Base-by-base conservation (phyloP, 2,888 invertebrate species). In the Clanis bilineata region DNA sequence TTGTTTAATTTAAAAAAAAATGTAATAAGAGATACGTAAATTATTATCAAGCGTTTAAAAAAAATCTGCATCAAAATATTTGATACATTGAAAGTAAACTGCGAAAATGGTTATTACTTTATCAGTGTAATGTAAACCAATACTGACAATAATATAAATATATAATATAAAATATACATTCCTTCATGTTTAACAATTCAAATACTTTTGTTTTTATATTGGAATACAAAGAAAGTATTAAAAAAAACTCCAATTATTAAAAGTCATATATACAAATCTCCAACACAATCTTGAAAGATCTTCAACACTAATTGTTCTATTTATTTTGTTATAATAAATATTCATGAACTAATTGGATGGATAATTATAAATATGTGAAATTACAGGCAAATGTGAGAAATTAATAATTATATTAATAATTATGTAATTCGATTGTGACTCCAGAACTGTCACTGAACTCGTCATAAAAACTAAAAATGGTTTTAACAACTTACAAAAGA, bases 401-500 rank as follows among this genome's bases (percentile, higher is more conserved):
- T 66, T 67, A 64, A 69, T 71, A 67, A 51, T 51, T 62, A 70
- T 62, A n/a, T n/a, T n/a, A n/a, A n/a, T n/a, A 67, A 72, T 75
- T 18, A 71, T 72, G 72, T 73, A 80, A 79, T 83, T 85, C 79
- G 79, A 84, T 81, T 83, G 86, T 83, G 86, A 88, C 87, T 71
- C 72, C 73, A 71, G 82, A 79, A 77, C 76, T 74, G 87, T 83
- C 88, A 87, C 88, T 85, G 85, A 84, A 87, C 83, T 84, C 81
- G 87, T 88, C 88, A 88, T 88, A 84, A 78, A 74, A 88, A 85
- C 86, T 86, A 88, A 88, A 83, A 83, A 83, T 85, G 87, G 86
- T 89, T 88, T 82, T 77, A 86, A 90, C 86, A 86, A 88, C 89
- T 90, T 90, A 91, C 84, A 82, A 85, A 86, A 84, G 76, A 81